Base-by-base conservation (phyloP, 2,797 vertebrate genomes). In the Notolepis coatsorum region DNA sequence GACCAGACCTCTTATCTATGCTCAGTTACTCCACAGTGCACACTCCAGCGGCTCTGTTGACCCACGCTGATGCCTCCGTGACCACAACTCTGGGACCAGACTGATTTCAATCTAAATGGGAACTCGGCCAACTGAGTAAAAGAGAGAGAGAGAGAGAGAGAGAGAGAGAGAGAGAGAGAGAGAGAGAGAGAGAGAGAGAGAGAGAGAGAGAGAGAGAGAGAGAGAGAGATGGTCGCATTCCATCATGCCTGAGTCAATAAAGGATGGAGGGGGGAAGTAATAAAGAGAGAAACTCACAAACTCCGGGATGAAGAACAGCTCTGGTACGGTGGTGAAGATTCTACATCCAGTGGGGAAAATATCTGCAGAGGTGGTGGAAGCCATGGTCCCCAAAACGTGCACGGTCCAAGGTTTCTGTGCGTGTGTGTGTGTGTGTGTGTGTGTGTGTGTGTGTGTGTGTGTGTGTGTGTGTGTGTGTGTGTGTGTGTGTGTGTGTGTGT, bases 261-360 rank as follows among this genome's bases (percentile, higher is more conserved):
- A 4, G 65, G 2, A 73, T 51, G 4, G n/a, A n/a, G 31, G 25
- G 3, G 30, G 8, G 48, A 21, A 7, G 9, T 13, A 10, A 17
- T 7, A 31, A 28, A 55, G 5, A 25, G 0, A 51, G 3, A 61
- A 68, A 95, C 94, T 95, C 82, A 95, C 94, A 89, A 94, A 94
- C 65, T 96, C 95, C 0, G 91, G 90, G 66, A 94, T 50, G 86
- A 94, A 93, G 70, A 95, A 91, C 13, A 92, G 0, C 37, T 96
- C 94, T 0, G 95, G 94, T 46, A 95, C 35, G 39, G 84, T 80
- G 68, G 56, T 75, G 78, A 95, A 92, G 71, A 94, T 91, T 1
- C 68, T 56, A 65, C 88, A n/a, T 42, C 94, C 95, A 1, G 82
- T 89, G 10, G 94, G 93, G 71, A 95, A 61, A 41, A 75, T n/a